A percentile compares a stretch with the other conserved stretches of the same genome.
phyloP scores from a whole-genome alignment of 2,888 invertebrate genomes.

The Hirtodrosophila cameraria region DNA sequence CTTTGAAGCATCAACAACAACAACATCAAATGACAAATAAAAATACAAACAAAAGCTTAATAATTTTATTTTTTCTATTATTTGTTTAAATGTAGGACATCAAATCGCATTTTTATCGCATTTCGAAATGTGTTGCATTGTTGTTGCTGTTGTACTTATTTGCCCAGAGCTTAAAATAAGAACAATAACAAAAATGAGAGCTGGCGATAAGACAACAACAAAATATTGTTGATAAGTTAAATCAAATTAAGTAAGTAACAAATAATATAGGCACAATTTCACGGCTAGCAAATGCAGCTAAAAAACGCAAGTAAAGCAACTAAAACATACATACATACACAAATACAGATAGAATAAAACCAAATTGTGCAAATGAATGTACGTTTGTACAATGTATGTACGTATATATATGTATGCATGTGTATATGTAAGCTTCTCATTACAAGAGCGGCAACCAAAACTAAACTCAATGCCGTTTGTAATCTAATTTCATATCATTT shows the following conservation, averaged over 20 bases:
- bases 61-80: constrained; percentile 52
- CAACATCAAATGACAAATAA: constrained; percentile 46
- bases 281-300: constrained; percentile 27
- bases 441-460: constrained; percentile 24
- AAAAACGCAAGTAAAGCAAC: too few relatives aligned
- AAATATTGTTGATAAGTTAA: constrained; percentile 64
- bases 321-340: not conserved
- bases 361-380: not conserved
- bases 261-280: constrained; percentile 8
- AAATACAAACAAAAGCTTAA: constrained; percentile 49
- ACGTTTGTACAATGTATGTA: not conserved
- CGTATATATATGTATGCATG: not conserved
- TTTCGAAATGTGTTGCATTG: constrained; percentile 49
- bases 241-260: constrained; percentile 50
- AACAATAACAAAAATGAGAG: too few relatives aligned
- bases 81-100: constrained; percentile 61
- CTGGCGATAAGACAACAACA: constrained; percentile 47
- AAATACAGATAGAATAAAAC: not conserved
- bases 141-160: constrained; percentile 36
- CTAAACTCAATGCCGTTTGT: constrained; percentile 49
- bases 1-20: constrained; percentile 31
- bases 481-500: constrained; percentile 53
- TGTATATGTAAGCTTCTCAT: constrained; percentile 6
- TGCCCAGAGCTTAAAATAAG: constrained; percentile 50
- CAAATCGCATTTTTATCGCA: constrained; percentile 65